A percentile compares a stretch with the other conserved stretches of the same genome.
phyloP scores from a whole-genome alignment of 2,797 vertebrate genomes.

The Malacoctenus gilli region DNA sequence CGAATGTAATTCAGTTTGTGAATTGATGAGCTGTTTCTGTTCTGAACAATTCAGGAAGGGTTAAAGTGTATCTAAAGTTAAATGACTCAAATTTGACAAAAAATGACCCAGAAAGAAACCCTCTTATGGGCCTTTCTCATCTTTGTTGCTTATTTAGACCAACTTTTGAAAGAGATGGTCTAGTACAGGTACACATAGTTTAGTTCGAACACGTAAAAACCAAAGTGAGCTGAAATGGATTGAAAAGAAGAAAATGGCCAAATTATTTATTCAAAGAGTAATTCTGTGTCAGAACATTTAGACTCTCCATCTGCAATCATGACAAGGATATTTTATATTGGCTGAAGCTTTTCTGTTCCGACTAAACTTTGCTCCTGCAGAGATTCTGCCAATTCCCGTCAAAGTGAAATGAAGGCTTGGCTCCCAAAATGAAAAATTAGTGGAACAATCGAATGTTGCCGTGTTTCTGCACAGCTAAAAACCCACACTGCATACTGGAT shows the following conservation, averaged over 20 bases:
- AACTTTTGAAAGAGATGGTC: no score
- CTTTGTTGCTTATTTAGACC: no score
- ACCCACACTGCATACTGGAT: neutral
- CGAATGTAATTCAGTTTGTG: constrained; percentile 33
- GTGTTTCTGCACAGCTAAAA: neutral
- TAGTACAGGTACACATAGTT: no score
- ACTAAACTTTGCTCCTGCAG: neutral
- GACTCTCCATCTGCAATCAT: neutral
- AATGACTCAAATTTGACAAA: no score
- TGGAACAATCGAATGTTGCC: neutral
- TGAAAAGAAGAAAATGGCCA: neutral
- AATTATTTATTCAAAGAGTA: neutral
- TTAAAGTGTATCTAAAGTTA: constrained; percentile 1
- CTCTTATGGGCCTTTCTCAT: no score
- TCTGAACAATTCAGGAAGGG: constrained; percentile 17
- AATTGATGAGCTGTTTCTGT: constrained; percentile 24
- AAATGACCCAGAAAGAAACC: no score
- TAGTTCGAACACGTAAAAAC: no score
- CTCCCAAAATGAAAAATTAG: constrained; percentile 8
- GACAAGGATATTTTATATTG: constrained; percentile 1
- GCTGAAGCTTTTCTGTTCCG: neutral
- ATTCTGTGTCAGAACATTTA: neutral
- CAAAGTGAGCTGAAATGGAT: no score
- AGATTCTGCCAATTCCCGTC: neutral
- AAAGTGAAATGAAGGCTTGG: neutral